Evolutionary conservation across 2,113 vertebrate genomes (phyloP).

Genomic region (Plotosus lineatus): DNA sequence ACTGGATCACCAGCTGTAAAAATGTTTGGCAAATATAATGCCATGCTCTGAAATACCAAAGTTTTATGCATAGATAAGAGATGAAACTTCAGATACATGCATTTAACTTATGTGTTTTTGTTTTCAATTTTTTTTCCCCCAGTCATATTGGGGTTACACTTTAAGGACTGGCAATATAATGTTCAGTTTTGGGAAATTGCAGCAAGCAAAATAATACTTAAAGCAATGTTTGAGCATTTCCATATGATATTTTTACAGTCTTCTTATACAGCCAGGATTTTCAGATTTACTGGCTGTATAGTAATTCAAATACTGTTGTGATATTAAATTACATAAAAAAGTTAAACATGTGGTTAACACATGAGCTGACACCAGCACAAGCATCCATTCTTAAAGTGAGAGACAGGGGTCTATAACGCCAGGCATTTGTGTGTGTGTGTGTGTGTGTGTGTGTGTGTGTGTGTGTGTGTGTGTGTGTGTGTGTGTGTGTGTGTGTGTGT

Average conservation of each 20-base stretch:
- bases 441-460: no score
- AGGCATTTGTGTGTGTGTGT: no score
- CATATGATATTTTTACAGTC: neutral
- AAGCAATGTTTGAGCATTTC: neutral
- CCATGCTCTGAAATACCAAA: neutral
- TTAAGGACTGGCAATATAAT: neutral
- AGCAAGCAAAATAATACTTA: neutral
- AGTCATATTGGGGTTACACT: neutral
- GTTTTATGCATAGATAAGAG: neutral
- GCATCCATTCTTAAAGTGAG: neutral
- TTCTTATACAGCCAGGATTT: neutral
- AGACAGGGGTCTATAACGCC: neutral
- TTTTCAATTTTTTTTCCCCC: neutral
- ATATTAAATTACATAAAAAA: neutral
- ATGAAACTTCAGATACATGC: neutral
- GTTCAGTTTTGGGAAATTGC: neutral
- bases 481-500: no score
- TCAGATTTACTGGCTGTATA: neutral
- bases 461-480: no score
- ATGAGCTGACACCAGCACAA: neutral
- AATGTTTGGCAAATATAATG: slow-evolving; percentile 14
- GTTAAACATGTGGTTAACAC: slow-evolving; percentile 13
- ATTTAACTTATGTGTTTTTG: neutral
- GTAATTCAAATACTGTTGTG: neutral
- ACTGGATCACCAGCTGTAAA: no score